phyloP scores from a whole-genome alignment of 2,888 invertebrate species.

The Melikaiella ostensackeni region DNA sequence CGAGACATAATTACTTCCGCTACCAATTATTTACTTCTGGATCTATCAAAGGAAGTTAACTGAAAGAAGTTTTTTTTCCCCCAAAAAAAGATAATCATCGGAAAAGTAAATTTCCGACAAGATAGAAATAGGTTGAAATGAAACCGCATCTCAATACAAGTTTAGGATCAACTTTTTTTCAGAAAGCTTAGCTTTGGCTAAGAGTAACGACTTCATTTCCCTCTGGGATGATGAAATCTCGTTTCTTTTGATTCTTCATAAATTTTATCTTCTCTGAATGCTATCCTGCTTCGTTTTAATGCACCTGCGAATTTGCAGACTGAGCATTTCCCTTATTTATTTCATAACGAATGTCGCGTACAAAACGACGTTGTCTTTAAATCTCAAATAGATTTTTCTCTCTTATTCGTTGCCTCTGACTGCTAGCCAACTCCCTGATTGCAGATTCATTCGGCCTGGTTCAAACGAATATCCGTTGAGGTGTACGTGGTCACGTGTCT shows the following conservation, averaged over 20 bases:
- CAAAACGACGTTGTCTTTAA: slow-evolving; percentile 40
- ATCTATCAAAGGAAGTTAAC: slow-evolving; percentile 3
- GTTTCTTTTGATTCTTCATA: not conserved
- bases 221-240: not conserved
- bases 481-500: slow-evolving; percentile 21
- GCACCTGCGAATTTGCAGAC: slow-evolving; percentile 36
- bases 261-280: slow-evolving; percentile 3
- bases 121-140: not conserved
- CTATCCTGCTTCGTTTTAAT: not conserved
- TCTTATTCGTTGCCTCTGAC: slow-evolving; percentile 42
- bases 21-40: slow-evolving; percentile 14
- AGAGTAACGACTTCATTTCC: slow-evolving; percentile 6
- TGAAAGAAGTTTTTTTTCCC: not conserved
- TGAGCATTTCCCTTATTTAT: slow-evolving; percentile 10
- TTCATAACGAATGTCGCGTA: slow-evolving; percentile 29
- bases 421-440: slow-evolving; percentile 51
- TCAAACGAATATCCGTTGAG: slow-evolving; percentile 47
- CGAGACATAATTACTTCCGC: slow-evolving; percentile 16
- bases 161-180: not conserved
- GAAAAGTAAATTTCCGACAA: not conserved
- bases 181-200: slow-evolving; percentile 21
- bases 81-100: not conserved
- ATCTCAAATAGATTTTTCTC: slow-evolving; percentile 46
- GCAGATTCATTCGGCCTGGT: slow-evolving; percentile 49
- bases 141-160: slow-evolving; percentile 2